Percentiles rank a stretch among this genome's conserved stretches.
Evolutionary conservation across 2,888 invertebrate species (phyloP).

Genomic region (Harmothoe impar): DNA sequence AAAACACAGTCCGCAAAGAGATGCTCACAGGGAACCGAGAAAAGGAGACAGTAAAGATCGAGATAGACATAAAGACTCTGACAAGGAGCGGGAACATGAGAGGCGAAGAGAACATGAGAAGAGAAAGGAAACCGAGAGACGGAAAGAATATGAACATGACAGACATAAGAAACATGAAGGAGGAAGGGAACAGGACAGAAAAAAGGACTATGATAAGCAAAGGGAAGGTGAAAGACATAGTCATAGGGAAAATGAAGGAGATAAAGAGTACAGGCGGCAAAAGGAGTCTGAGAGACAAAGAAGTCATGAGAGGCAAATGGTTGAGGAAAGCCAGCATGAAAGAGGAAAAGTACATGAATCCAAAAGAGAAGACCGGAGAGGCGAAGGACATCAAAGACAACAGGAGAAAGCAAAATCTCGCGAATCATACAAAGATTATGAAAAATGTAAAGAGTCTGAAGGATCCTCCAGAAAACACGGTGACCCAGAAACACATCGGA

Average conservation of each 20-base stretch:
- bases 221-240: neutral
- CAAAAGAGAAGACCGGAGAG: neutral
- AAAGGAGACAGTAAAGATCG: neutral
- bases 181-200: neutral
- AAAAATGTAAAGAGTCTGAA: too few relatives aligned
- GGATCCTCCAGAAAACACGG: too few relatives aligned
- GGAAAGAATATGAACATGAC: neutral
- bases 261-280: neutral
- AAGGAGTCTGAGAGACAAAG: neutral
- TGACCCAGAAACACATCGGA: too few relatives aligned
- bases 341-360: neutral
- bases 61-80: slow-evolving; percentile 19
- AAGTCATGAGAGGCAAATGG: neutral
- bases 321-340: neutral
- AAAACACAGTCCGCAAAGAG: neutral
- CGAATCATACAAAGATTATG: too few relatives aligned
- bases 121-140: neutral
- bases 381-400: neutral
- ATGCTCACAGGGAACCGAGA: neutral
- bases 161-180: slow-evolving; percentile 4
- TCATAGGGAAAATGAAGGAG: neutral
- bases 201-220: neutral
- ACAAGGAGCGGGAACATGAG: neutral
- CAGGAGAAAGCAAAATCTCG: neutral
- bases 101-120: neutral